Evolutionary conservation across 2,888 invertebrate genomes (phyloP).

Genomic region (Lasioglossum morio): DNA sequence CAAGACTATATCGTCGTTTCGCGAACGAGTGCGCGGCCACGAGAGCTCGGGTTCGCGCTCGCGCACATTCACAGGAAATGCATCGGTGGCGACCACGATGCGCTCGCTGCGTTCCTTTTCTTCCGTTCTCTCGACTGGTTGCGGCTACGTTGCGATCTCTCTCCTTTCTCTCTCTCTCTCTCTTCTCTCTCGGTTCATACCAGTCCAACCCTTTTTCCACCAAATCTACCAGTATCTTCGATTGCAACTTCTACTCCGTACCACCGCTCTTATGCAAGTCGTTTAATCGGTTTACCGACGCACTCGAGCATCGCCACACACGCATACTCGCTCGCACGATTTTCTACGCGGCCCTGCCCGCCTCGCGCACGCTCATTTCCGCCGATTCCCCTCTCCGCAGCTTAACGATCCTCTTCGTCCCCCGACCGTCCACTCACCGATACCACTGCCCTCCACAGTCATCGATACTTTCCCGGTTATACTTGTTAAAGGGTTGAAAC

Average conservation of each 20-base stretch:
- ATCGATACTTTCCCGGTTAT: slow-evolving; percentile 53
- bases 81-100: slow-evolving; percentile 42
- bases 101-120: slow-evolving; percentile 38
- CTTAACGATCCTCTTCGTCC: no score
- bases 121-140: slow-evolving; percentile 15
- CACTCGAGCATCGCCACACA: slow-evolving; percentile 36
- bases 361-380: slow-evolving; percentile 55
- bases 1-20: slow-evolving; percentile 36
- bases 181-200: neutral
- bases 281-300: slow-evolving; percentile 72
- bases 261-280: slow-evolving; percentile 69
- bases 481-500: slow-evolving; percentile 46
- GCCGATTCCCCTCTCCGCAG: slow-evolving; percentile 26
- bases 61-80: slow-evolving; percentile 36
- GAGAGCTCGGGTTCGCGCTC: neutral
- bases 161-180: neutral
- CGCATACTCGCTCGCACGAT: slow-evolving; percentile 30
- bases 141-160: neutral
- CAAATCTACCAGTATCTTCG: slow-evolving; percentile 38
- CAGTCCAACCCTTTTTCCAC: slow-evolving; percentile 24
- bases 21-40: neutral
- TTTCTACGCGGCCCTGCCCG: neutral
- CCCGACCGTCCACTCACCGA: slow-evolving; percentile 9
- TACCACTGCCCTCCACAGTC: slow-evolving; percentile 47
- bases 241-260: slow-evolving; percentile 26